A percentile compares a stretch with the other conserved stretches of the same genome.
These are phyloP conservation scores for Tyrannus savana DNA, from an alignment of 2,113 vertebrate genomes.

Conservation along the genomic window DNA sequence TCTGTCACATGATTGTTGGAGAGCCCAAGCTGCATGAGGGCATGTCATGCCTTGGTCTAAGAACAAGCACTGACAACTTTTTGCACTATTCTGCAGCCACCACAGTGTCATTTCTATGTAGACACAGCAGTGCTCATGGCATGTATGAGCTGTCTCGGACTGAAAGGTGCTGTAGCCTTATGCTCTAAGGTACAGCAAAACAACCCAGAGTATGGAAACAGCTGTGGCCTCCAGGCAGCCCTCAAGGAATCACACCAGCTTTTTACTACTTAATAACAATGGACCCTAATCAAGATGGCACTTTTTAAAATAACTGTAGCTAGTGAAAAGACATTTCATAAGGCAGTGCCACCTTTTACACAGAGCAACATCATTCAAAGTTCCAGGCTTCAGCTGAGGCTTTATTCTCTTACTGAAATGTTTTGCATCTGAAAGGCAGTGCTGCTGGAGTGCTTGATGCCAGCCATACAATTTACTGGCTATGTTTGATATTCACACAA, in stretches of 20 bases:
- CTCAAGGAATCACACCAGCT: not conserved
- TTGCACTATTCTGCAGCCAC: not conserved
- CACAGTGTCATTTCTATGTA: rapidly evolving
- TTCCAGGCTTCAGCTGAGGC: not conserved
- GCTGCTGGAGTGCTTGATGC: not conserved
- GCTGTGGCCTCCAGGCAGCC: not conserved
- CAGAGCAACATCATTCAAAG: not conserved
- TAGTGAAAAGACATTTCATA: not conserved
- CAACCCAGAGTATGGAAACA: not conserved
- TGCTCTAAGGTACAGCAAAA: not conserved
- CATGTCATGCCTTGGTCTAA: not conserved
- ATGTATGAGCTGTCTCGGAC: not conserved
- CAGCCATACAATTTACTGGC: not conserved
- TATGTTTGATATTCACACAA: not conserved
- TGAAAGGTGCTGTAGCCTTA: not conserved
- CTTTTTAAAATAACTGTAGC: not conserved
- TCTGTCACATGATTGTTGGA: not conserved
- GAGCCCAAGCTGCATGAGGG: not conserved
- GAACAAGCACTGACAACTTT: not conserved
- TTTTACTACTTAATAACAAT: not conserved
- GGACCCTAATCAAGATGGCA: not conserved
- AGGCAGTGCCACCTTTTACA: not conserved
- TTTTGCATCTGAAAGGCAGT: not conserved
- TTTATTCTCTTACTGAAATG: not conserved
- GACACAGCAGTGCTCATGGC: rapidly evolving